Conservation (phyloP, 2,113 vertebrate species). For the Phodopus roborovskii region DNA sequence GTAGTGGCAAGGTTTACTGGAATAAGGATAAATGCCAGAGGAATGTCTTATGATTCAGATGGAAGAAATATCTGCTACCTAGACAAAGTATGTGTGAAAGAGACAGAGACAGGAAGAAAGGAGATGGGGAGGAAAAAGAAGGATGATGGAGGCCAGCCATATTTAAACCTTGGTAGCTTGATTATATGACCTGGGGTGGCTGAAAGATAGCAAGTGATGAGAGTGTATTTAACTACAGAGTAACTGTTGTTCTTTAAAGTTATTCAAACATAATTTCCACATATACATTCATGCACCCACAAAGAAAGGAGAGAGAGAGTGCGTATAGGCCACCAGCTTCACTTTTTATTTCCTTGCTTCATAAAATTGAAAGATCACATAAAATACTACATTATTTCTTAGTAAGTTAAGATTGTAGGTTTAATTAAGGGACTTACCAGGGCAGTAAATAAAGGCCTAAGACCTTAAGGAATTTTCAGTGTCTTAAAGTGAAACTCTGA, state of each 20-base stretch:
- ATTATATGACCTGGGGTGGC: not conserved
- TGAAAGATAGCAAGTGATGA: not conserved
- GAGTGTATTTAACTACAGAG: not conserved
- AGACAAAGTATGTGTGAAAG: not conserved
- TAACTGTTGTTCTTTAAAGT: not conserved
- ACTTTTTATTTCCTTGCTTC: slow-evolving; percentile 12
- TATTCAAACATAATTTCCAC: not conserved
- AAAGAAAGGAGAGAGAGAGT: not conserved
- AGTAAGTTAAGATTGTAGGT: slow-evolving; percentile 49
- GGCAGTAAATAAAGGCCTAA: slow-evolving; percentile 62
- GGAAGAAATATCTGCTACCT: not conserved
- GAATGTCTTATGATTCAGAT: not conserved
- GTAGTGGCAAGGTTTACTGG: not conserved
- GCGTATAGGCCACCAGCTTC: not conserved
- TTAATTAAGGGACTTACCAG: slow-evolving; percentile 24
- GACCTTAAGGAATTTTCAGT: slow-evolving; percentile 28
- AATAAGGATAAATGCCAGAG: slow-evolving; percentile 11
- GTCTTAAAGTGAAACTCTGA: slow-evolving; percentile 57
- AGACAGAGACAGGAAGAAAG: no score
- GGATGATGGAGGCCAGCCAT: not conserved
- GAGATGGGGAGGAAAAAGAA: not conserved
- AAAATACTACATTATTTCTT: slow-evolving; percentile 38
- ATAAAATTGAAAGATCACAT: slow-evolving; percentile 58
- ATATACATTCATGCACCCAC: not conserved
- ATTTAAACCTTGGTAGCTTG: not conserved